These are phyloP conservation scores for Cyclophora punctaria DNA, from an alignment of 2,888 invertebrate species.

Conservation along the genomic window DNA sequence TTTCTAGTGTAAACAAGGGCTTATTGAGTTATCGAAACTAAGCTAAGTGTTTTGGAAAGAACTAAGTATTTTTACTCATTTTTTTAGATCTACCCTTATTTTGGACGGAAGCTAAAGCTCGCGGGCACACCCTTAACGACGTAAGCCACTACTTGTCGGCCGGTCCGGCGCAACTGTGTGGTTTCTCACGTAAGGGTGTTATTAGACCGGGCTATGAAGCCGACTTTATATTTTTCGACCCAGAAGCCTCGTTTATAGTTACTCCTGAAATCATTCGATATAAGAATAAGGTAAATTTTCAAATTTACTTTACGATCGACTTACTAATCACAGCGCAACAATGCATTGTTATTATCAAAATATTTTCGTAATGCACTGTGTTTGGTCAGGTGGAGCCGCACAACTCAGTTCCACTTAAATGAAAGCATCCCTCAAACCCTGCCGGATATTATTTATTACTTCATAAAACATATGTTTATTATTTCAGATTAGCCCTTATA, in stretches of 20 bases:
- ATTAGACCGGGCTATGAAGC: constrained; percentile 78
- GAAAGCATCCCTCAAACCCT: not conserved
- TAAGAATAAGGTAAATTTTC: constrained; percentile 73
- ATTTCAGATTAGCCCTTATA: constrained; percentile 78
- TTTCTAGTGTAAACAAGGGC: not conserved
- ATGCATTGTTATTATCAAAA: no score
- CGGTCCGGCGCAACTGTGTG: constrained; percentile 75
- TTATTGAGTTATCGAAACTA: no score
- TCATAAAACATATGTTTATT: not conserved
- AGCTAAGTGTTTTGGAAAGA: no score
- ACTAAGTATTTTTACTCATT: no score
- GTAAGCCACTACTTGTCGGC: constrained; percentile 72
- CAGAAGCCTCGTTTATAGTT: constrained; percentile 73
- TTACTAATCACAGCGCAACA: no score
- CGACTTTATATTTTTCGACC: constrained; percentile 81
- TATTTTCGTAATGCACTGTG: no score
- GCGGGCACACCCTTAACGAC: constrained; percentile 64
- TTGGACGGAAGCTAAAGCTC: constrained; percentile 77
- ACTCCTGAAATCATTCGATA: constrained; percentile 70
- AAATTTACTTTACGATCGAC: no score
- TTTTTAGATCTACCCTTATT: constrained; percentile 72
- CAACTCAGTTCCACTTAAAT: not conserved
- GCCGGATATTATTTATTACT: not conserved
- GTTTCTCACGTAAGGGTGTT: constrained; percentile 74
- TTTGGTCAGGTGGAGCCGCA: not conserved